Evolutionary conservation across 2,888 invertebrate genomes (phyloP).

Genomic region (Anthrax anthrax): DNA sequence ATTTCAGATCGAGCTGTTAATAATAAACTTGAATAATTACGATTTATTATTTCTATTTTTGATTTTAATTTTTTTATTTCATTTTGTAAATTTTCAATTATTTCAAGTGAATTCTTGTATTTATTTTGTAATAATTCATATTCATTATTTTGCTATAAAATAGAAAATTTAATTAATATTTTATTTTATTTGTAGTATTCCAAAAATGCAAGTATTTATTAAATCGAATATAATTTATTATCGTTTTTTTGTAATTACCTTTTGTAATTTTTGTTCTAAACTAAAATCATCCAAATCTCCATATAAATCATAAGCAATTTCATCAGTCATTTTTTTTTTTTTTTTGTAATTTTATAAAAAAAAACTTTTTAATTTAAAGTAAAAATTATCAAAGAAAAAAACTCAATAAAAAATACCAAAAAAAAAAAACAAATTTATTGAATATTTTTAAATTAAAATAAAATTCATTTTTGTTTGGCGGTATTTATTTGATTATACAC

Average conservation of each 20-base stretch:
- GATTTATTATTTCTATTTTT: constrained; percentile 21
- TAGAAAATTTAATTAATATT: not conserved
- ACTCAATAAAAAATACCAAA: too few relatives aligned
- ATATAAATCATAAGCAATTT: constrained; percentile 22
- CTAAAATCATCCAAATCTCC: constrained; percentile 28
- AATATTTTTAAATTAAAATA: too few relatives aligned
- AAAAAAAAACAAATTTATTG: too few relatives aligned
- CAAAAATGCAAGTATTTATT: too few relatives aligned
- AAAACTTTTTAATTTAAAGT: too few relatives aligned
- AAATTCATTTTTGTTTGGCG: too few relatives aligned
- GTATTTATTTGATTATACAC: too few relatives aligned
- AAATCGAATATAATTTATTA: constrained; percentile 12
- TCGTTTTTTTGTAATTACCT: constrained; percentile 24
- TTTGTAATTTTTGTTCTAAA: constrained; percentile 16
- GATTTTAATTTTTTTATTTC: constrained; percentile 21
- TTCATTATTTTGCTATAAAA: constrained; percentile 24
- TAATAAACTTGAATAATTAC: constrained; percentile 25
- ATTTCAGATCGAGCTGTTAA: constrained; percentile 27
- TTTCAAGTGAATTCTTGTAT: constrained; percentile 15
- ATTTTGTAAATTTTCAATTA: constrained; percentile 16
- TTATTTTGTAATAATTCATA: constrained; percentile 20
- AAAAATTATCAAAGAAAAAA: too few relatives aligned
- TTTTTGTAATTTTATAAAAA: too few relatives aligned
- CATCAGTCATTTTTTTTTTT: not conserved
- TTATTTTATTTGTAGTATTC: too few relatives aligned